Evolutionary conservation across 2,888 invertebrate species (phyloP).

Genomic region (Apodemia duryi): DNA sequence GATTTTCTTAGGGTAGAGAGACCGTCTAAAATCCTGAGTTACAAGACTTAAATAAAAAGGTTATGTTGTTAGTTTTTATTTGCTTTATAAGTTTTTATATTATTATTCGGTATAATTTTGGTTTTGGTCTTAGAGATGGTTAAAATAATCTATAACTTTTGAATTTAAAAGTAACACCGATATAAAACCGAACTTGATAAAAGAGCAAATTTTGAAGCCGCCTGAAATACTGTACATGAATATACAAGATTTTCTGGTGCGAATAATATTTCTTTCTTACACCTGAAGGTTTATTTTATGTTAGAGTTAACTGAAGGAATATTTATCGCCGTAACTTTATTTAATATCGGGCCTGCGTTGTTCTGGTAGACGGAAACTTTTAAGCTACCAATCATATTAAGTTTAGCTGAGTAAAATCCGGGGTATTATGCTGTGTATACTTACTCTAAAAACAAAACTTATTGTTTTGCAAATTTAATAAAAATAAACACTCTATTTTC

Average conservation of each 20-base stretch:
- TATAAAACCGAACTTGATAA: not conserved
- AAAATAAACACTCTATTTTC: not conserved
- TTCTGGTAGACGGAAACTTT: conserved; percentile 52
- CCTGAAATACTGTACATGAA: not conserved
- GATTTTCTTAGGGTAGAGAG: no score
- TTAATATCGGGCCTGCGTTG: conserved; percentile 66
- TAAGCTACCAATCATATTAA: conserved; percentile 53
- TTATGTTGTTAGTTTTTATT: no score
- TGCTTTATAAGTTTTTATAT: no score
- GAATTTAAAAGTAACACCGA: no score
- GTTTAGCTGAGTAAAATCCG: conserved; percentile 33
- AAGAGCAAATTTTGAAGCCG: not conserved
- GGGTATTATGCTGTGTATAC: conserved; percentile 16
- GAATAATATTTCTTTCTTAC: conserved; percentile 14
- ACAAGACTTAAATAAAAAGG: no score
- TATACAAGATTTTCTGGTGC: conserved; percentile 5
- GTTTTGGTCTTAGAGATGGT: no score
- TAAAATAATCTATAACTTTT: no score
- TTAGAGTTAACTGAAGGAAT: conserved; percentile 71
- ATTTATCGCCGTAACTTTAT: conserved; percentile 78
- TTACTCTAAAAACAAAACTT: not conserved
- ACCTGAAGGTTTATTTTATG: conserved; percentile 28
- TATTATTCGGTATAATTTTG: no score
- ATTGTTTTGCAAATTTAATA: conserved; percentile 23
- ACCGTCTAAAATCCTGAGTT: no score